These are phyloP conservation scores for Itoplectis maculator DNA, from an alignment of 2,888 invertebrate species.

Conservation along the genomic window DNA sequence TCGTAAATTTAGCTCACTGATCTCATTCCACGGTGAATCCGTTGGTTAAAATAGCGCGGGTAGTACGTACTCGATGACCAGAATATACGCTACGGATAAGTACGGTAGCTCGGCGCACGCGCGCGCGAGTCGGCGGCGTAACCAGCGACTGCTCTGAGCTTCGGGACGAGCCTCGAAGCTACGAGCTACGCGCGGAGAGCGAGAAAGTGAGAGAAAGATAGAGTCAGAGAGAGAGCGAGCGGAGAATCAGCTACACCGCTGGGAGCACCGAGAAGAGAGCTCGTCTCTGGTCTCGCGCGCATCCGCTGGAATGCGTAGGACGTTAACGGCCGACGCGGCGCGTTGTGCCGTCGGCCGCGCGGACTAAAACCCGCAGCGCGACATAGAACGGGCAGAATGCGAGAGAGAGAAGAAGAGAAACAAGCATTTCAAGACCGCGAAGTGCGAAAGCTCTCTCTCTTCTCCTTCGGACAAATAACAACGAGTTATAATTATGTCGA, in stretches of 20 bases:
- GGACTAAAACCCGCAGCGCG: conserved; percentile 24
- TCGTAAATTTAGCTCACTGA: conserved; percentile 81
- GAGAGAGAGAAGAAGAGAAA: background rate
- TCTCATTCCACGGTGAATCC: conserved; percentile 80
- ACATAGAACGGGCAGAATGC: background rate
- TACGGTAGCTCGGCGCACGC: conserved; percentile 21
- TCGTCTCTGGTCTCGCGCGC: conserved; percentile 33
- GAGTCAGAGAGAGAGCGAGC: background rate
- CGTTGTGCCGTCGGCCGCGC: conserved; percentile 6
- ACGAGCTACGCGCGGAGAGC: conserved; percentile 5
- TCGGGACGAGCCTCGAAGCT: conserved; percentile 23
- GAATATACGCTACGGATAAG: conserved; percentile 60
- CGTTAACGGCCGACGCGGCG: conserved; percentile 14
- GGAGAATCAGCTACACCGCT: background rate
- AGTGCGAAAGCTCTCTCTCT: background rate
- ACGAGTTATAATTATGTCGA: background rate
- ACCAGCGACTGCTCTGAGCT: conserved; percentile 18
- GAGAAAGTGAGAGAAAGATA: background rate
- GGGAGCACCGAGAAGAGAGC: conserved; percentile 2
- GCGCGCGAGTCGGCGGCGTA: too few relatives aligned
- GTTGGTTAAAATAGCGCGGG: conserved; percentile 77
- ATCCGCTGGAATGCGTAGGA: conserved; percentile 51
- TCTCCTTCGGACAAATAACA: background rate
- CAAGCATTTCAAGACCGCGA: conserved; percentile 4
- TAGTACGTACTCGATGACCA: conserved; percentile 67